A percentile compares a stretch with the other conserved stretches of the same genome.
Conservation (phyloP, 2,888 invertebrate species). For the Neoascia interrupta region DNA sequence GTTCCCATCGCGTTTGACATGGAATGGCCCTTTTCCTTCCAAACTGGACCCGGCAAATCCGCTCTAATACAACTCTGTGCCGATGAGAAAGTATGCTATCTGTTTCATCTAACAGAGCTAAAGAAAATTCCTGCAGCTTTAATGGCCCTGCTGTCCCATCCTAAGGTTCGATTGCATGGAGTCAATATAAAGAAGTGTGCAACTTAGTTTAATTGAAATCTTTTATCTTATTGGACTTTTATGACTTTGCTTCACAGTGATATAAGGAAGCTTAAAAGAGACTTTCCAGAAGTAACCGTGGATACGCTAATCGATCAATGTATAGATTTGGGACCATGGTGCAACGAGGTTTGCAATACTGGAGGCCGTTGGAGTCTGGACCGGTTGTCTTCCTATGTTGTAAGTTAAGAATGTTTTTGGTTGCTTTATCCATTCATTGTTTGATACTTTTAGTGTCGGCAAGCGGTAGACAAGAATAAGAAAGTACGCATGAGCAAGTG, state of each 20-base stretch:
- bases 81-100: conserved; percentile 81
- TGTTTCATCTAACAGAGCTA: conserved; percentile 82
- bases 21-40: conserved; percentile 84
- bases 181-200: conserved; percentile 84
- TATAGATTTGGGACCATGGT: conserved; percentile 82
- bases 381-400: conserved; percentile 81
- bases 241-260: too few species aligned
- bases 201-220: too few species aligned
- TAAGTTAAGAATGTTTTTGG: conserved; percentile 74
- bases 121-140: conserved; percentile 82
- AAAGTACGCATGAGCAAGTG: conserved; percentile 83
- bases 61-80: conserved; percentile 84
- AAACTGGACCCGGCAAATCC: conserved; percentile 82
- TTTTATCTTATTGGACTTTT: too few species aligned
- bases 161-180: conserved; percentile 82
- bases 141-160: conserved; percentile 81
- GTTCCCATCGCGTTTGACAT: conserved; percentile 84
- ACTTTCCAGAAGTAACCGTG: conserved; percentile 82
- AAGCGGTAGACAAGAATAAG: conserved; percentile 81
- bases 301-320: conserved; percentile 82
- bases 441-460: conserved; percentile 79
- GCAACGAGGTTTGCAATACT: conserved; percentile 81
- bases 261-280: conserved; percentile 83
- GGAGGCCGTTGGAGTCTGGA: conserved; percentile 83
- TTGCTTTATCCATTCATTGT: not conserved